Evolutionary conservation across 2,113 vertebrate genomes (phyloP), one percentile per base, ranked within the genome.

Genomic region (Alectura lathami): DNA sequence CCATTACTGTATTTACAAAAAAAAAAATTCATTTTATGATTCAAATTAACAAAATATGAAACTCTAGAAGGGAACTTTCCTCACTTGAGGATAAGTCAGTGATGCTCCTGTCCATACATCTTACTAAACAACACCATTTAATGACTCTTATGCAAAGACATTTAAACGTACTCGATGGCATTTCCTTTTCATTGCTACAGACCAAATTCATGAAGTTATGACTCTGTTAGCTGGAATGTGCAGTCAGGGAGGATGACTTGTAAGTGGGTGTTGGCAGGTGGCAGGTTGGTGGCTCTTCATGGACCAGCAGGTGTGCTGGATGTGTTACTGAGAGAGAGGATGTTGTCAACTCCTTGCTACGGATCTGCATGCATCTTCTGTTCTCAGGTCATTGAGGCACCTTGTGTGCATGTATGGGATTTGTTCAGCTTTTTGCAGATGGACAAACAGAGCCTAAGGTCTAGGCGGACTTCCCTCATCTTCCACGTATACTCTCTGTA

Each of bases 221-320:
- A 4, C 64, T n/a, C 38, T 66, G 68, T 48, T 43, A 53, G 17
- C 9, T 18, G 11, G 67, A 32, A 40, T 0, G 48, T 77, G 13
- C 48, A 15, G 16, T 30, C 14, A 8, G 84, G 32, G 68, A 80
- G 38, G n/a, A 17, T 50, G 81, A 12, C 1, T 3, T 47, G 38
- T 17, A 8, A 54, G 8, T 1, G 9, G 38, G 54, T 12, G 15
- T 14, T 48, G 20, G 59, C 5, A 1, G 11, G 6, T 53, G 43
- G 11, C 72, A 60, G 66, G 26, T 73, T 53, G 67, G 18, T 4
- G n/a, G 54, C 9, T 51, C 1, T 45, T 60, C 6, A 27, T 14
- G 5, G 11, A 0, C 45, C 9, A 38, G 6, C 2, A 3, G 1
- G 5, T 14, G 78, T 53, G 48, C n/a, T 0, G 2, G 8, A 45